A percentile compares a stretch with the other conserved stretches of the same genome.
Evolutionary conservation across 2,113 vertebrate genomes (phyloP).

Genomic region (Leptosomus discolor): DNA sequence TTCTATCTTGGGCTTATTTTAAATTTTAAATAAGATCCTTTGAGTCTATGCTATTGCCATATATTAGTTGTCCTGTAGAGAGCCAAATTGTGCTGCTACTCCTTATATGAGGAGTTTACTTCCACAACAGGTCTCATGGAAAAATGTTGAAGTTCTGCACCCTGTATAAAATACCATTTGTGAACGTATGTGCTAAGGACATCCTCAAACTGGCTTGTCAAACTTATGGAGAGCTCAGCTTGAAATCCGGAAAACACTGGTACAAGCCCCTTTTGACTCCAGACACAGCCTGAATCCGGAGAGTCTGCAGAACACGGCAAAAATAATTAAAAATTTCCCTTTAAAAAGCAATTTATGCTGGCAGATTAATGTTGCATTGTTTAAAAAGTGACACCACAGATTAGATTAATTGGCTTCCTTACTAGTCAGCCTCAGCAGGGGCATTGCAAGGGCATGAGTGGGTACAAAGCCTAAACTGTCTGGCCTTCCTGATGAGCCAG

Average conservation of each 20-base stretch:
- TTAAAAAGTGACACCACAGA: background rate
- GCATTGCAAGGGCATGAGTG: background rate
- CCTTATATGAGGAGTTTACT: background rate
- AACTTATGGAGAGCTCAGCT: accelerated
- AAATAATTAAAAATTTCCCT: background rate
- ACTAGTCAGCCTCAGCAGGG: constrained; percentile 4
- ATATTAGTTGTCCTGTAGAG: background rate
- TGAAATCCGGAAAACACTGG: background rate
- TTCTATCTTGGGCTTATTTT: background rate
- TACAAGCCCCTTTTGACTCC: background rate
- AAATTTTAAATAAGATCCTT: background rate
- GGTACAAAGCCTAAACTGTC: background rate
- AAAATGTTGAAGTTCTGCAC: background rate
- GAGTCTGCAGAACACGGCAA: background rate
- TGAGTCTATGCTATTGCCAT: background rate
- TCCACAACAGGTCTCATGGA: background rate
- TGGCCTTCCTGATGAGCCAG: background rate
- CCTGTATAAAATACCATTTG: background rate
- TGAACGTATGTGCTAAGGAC: background rate
- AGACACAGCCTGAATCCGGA: background rate
- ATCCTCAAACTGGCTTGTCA: background rate
- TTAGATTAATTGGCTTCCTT: constrained; percentile 17
- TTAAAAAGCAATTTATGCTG: background rate
- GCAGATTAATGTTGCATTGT: background rate
- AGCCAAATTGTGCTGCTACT: background rate